These are phyloP conservation scores for Temnothorax longispinosus DNA, from an alignment of 1,140 invertebrate genomes.

Conservation along the genomic window DNA sequence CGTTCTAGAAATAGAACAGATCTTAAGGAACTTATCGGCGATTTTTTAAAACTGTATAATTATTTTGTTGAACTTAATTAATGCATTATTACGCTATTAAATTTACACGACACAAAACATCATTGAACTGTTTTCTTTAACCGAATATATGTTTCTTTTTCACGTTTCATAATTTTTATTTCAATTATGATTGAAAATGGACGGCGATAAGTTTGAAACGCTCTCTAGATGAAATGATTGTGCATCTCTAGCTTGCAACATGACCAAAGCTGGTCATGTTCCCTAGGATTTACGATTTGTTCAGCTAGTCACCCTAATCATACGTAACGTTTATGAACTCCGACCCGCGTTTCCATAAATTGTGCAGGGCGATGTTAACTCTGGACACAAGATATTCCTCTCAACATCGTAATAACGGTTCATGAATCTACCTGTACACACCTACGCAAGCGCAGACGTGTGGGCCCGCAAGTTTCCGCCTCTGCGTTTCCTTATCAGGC, in stretches of 20 bases:
- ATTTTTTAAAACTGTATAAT: background rate
- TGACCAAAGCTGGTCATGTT: background rate
- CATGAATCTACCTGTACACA: constrained; percentile 60
- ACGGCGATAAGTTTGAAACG: too few species aligned
- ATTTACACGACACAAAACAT: background rate
- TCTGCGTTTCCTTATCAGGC: constrained; percentile 52
- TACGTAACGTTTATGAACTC: constrained; percentile 47
- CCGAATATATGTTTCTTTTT: background rate
- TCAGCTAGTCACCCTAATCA: constrained; percentile 30
- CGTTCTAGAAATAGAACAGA: background rate
- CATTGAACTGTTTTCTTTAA: background rate
- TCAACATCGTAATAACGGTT: constrained; percentile 46
- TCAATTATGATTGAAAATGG: background rate
- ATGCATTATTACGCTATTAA: background rate
- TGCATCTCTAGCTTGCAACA: background rate
- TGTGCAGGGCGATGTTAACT: constrained; percentile 28
- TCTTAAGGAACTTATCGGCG: background rate
- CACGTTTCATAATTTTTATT: background rate
- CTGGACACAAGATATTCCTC: constrained; percentile 23
- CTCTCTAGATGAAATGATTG: background rate
- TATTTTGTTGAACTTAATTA: background rate
- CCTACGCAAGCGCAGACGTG: constrained; percentile 55
- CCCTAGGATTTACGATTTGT: constrained; percentile 45
- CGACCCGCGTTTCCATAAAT: constrained; percentile 50
- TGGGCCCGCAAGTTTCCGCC: constrained; percentile 63